phyloP scores from a whole-genome alignment of 2,797 vertebrate species.

The Enteromius argenteus region DNA sequence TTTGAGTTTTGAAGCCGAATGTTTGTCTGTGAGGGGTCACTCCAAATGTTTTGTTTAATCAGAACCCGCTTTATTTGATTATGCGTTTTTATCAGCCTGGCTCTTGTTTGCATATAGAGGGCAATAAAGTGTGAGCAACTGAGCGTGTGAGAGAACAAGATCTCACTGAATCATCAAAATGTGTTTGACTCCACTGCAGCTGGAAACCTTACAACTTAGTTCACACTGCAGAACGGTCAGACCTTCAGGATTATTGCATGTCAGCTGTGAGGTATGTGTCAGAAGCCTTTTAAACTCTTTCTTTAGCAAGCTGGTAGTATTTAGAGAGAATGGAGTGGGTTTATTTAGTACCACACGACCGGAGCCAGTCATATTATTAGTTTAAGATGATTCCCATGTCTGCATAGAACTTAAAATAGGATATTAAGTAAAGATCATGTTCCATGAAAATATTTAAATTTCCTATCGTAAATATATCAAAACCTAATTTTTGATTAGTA shows the following conservation, averaged over 20 bases:
- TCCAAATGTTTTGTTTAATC: background rate
- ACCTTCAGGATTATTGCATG: background rate
- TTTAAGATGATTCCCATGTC: background rate
- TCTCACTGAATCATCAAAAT: background rate
- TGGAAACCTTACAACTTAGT: conserved; percentile 8
- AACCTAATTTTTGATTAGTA: background rate
- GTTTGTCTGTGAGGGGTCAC: background rate
- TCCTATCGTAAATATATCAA: background rate
- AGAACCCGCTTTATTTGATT: conserved; percentile 3
- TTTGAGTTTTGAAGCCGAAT: background rate
- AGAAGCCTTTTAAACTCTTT: conserved; percentile 8
- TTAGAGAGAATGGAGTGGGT: background rate
- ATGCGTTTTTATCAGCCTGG: conserved; percentile 31
- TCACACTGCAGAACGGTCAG: background rate
- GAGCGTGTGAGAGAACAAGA: background rate
- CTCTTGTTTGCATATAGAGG: conserved; percentile 7
- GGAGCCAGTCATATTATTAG: background rate
- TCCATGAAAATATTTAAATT: background rate
- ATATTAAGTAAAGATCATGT: background rate
- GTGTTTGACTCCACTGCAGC: conserved; percentile 3
- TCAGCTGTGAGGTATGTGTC: background rate
- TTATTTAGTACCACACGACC: background rate
- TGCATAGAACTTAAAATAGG: background rate
- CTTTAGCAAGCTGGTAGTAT: background rate
- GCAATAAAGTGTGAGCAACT: background rate